Conservation (phyloP, 2,888 invertebrate genomes). For the Iselma pallidipennis region DNA sequence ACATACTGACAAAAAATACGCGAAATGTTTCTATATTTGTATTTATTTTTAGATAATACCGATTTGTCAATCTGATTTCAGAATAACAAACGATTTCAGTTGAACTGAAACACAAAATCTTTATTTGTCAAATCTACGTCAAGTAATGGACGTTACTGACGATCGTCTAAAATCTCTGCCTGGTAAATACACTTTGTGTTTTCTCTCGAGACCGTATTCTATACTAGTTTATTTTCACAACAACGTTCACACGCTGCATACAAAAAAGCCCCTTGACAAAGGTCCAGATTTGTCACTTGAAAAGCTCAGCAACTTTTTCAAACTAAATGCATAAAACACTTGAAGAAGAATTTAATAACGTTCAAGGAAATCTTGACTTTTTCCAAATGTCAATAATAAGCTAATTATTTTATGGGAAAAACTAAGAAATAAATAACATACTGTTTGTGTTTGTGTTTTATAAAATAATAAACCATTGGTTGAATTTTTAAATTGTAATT, state of each 20-base stretch:
- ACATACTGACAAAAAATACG: too few species aligned
- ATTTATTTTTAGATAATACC: neutral
- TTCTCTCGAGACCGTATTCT: conserved; percentile 34
- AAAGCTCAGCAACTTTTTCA: conserved; percentile 31
- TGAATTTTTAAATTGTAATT: too few species aligned
- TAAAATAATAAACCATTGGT: too few species aligned
- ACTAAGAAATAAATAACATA: too few species aligned
- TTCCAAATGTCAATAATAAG: neutral
- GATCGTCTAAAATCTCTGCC: conserved; percentile 25
- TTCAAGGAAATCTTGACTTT: conserved; percentile 25
- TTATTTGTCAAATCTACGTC: conserved; percentile 13
- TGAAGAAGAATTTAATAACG: conserved; percentile 32
- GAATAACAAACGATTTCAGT: neutral
- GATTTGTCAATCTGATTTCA: neutral
- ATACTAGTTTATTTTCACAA: conserved; percentile 39
- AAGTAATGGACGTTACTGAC: conserved; percentile 16
- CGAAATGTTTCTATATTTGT: neutral
- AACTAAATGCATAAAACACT: conserved; percentile 35
- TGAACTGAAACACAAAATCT: neutral
- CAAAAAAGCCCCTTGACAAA: conserved; percentile 38
- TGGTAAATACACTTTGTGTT: conserved; percentile 36
- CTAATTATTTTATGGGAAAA: too few species aligned
- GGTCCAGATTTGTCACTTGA: conserved; percentile 39
- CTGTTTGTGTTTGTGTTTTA: too few species aligned
- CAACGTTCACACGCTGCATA: conserved; percentile 36